A percentile compares a stretch with the other conserved stretches of the same genome.
Evolutionary conservation across 2,113 vertebrate genomes (phyloP).

Genomic region (Microcebus lehilahytsara): DNA sequence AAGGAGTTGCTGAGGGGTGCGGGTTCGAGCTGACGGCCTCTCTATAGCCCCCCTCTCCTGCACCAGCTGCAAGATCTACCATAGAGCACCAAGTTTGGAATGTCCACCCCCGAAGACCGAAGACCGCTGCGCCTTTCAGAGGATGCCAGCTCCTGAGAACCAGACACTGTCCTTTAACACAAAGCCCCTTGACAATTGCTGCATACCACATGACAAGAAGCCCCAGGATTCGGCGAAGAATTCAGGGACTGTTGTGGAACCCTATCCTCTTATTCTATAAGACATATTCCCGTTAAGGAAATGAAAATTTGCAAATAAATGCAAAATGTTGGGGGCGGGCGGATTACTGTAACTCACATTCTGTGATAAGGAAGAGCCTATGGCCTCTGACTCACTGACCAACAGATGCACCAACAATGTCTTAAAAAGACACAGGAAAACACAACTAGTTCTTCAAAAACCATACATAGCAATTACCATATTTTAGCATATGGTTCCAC

Average conservation of each 20-base stretch:
- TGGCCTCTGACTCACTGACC: constrained; percentile 3
- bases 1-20: background rate
- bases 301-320: background rate
- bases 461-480: constrained; percentile 65
- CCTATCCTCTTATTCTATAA: background rate
- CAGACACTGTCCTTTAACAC: background rate
- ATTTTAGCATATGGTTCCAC: constrained; percentile 74
- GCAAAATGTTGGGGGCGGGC: no score
- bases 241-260: background rate
- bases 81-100: no score
- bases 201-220: background rate
- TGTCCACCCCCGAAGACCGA: background rate
- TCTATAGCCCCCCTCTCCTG: background rate
- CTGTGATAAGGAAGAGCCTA: constrained; percentile 17
- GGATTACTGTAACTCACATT: background rate
- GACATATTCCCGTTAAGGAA: constrained; percentile 37
- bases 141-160: background rate
- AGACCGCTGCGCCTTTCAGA: background rate
- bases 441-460: constrained; percentile 42
- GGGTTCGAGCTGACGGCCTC: no score
- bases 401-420: background rate
- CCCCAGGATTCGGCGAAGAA: background rate
- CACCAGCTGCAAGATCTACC: background rate
- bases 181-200: background rate
- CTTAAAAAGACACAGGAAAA: constrained; percentile 44